A percentile compares a stretch with the other conserved stretches of the same genome.
phyloP scores from a whole-genome alignment of 2,797 vertebrate genomes.

The Nannoperca australis region DNA sequence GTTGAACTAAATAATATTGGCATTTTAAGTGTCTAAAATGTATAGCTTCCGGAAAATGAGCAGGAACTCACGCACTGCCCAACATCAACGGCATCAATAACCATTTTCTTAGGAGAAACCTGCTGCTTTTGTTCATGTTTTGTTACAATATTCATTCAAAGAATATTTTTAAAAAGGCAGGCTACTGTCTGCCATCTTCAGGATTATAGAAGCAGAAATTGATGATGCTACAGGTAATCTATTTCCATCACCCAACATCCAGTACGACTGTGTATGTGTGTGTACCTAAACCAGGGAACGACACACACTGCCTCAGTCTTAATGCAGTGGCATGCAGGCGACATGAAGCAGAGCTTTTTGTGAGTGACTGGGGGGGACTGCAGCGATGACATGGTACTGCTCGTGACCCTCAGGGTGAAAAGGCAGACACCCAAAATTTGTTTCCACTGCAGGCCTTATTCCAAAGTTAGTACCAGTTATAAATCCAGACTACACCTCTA shows the following conservation, averaged over 20 bases:
- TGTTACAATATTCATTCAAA: not conserved
- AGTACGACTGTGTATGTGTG: not conserved
- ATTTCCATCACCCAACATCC: constrained; percentile 8
- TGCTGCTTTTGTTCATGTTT: not conserved
- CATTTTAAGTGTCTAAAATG: not conserved
- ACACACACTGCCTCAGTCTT: constrained; percentile 26
- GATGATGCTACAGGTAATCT: not conserved
- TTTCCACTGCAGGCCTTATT: constrained; percentile 45
- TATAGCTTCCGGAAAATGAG: not conserved
- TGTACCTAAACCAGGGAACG: not conserved
- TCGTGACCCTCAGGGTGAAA: constrained; percentile 65
- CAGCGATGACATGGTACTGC: constrained; percentile 64
- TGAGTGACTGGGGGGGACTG: constrained; percentile 39
- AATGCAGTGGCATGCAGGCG: constrained; percentile 40
- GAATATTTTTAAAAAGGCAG: not conserved
- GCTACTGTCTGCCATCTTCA: not conserved
- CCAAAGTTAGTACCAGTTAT: constrained; percentile 44
- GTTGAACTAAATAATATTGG: not conserved
- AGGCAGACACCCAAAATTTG: constrained; percentile 49
- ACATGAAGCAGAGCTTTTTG: constrained; percentile 66
- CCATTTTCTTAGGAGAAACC: not conserved
- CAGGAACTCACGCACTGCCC: not conserved
- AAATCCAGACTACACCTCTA: constrained; percentile 47
- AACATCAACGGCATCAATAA: not conserved
- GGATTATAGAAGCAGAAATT: not conserved